These are phyloP conservation scores for Archaeoteleia sp. DNA, from an alignment of 2,888 invertebrate genomes.

Conservation along the genomic window DNA sequence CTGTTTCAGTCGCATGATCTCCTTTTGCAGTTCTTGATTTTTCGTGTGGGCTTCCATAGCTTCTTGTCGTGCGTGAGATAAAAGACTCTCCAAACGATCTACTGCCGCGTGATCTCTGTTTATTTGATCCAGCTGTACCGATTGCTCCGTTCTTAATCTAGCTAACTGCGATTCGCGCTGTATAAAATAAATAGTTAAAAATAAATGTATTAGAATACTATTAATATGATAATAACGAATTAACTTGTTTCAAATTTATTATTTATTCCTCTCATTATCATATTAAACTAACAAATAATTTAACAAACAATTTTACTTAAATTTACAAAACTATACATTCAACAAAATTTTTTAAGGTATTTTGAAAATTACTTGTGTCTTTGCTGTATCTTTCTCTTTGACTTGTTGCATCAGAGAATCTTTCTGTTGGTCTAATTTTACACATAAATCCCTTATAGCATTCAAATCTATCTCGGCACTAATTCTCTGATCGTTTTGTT, in stretches of 20 bases:
- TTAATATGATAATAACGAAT: constrained; percentile 3
- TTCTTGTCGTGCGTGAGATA: constrained; percentile 78
- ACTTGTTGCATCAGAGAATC: constrained; percentile 79
- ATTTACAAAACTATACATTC: too few relatives aligned
- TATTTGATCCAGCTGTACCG: constrained; percentile 73
- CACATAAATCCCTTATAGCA: constrained; percentile 77
- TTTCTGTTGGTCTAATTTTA: constrained; percentile 82
- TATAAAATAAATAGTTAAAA: constrained; percentile 32
- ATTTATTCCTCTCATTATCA: too few relatives aligned
- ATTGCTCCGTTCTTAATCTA: constrained; percentile 75
- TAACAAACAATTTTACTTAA: constrained; percentile 38
- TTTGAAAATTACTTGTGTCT: constrained; percentile 75
- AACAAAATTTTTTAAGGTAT: too few relatives aligned
- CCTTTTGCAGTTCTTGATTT: constrained; percentile 81
- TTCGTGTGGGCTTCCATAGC: constrained; percentile 79
- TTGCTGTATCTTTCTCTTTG: constrained; percentile 75
- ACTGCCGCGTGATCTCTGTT: constrained; percentile 75
- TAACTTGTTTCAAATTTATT: not conserved
- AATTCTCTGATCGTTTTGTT: constrained; percentile 78
- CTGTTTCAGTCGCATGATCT: constrained; percentile 78
- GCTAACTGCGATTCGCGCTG: constrained; percentile 77
- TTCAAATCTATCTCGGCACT: constrained; percentile 80
- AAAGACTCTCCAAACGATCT: constrained; percentile 77
- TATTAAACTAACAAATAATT: constrained; percentile 1
- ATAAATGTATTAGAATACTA: too few relatives aligned